These are phyloP conservation scores for Zeuzera pyrina DNA, from an alignment of 2,888 invertebrate species.

Conservation along the genomic window DNA sequence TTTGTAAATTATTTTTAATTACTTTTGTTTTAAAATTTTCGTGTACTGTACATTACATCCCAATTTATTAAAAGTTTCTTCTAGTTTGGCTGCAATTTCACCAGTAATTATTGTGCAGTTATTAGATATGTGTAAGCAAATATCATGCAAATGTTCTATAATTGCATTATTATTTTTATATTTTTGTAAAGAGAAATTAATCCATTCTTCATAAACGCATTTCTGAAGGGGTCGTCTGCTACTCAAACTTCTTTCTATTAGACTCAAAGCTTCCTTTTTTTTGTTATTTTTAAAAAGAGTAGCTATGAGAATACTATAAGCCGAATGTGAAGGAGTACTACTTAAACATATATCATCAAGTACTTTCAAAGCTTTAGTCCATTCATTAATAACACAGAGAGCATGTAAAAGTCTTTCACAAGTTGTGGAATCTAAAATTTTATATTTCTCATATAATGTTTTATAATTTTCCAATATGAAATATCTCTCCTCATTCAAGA, in stretches of 20 bases:
- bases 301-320: constrained; percentile 67
- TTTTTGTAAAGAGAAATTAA: constrained; percentile 55
- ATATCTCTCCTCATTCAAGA: constrained; percentile 58
- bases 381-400: constrained; percentile 75
- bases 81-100: constrained; percentile 34
- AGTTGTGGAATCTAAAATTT: constrained; percentile 73
- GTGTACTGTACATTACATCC: constrained; percentile 42
- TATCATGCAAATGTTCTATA: constrained; percentile 60
- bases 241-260: constrained; percentile 71
- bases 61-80: constrained; percentile 32
- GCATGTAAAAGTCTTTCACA: constrained; percentile 75
- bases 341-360: constrained; percentile 72
- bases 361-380: constrained; percentile 75
- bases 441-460: constrained; percentile 61
- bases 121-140: constrained; percentile 71
- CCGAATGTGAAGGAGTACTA: constrained; percentile 47
- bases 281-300: constrained; percentile 75
- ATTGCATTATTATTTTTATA: constrained; percentile 42
- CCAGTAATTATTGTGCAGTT: constrained; percentile 45
- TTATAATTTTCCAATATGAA: constrained; percentile 69
- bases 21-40: constrained; percentile 41
- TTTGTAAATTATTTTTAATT: constrained; percentile 6
- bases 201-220: constrained; percentile 66
- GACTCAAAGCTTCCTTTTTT: constrained; percentile 71
- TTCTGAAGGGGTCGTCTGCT: constrained; percentile 50